These are phyloP conservation scores for Tachysurus vachellii DNA, from an alignment of 2,113 vertebrate genomes.

Conservation along the genomic window DNA sequence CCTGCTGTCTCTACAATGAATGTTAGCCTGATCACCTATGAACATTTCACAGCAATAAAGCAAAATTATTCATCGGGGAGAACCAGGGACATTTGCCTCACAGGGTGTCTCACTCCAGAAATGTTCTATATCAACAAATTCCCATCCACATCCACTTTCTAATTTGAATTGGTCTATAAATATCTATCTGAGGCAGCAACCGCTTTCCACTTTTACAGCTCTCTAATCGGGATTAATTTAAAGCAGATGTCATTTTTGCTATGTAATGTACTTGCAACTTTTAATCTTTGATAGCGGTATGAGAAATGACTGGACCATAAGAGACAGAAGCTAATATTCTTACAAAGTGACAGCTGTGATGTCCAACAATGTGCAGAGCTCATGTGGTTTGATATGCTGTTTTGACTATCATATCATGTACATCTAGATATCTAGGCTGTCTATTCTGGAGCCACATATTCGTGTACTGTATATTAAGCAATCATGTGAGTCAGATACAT, in stretches of 20 bases:
- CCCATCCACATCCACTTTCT: conserved; percentile 44
- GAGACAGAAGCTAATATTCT: not conserved
- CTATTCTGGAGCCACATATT: conserved; percentile 33
- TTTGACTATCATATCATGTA: conserved; percentile 52
- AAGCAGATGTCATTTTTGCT: conserved; percentile 67
- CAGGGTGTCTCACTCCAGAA: not conserved
- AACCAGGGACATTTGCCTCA: conserved; percentile 3
- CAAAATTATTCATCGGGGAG: conserved; percentile 23
- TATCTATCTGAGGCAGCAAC: conserved; percentile 64
- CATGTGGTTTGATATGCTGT: conserved; percentile 50
- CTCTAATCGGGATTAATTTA: conserved; percentile 59
- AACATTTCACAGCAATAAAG: conserved; percentile 23
- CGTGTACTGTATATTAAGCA: not conserved
- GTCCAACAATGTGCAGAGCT: not conserved
- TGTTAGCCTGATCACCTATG: not conserved
- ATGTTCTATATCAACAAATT: conserved; percentile 35
- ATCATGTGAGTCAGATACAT: not conserved
- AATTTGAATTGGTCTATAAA: conserved; percentile 59
- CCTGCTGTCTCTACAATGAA: not conserved
- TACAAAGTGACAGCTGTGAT: not conserved
- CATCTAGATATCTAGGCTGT: conserved; percentile 49
- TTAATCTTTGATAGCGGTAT: conserved; percentile 48
- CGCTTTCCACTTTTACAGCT: conserved; percentile 45
- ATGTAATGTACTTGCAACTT: not conserved
- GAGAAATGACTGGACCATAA: conserved; percentile 37